Base-by-base conservation (phyloP, 2,113 vertebrate genomes). In the pig (Sus scrofa) region DNA sequence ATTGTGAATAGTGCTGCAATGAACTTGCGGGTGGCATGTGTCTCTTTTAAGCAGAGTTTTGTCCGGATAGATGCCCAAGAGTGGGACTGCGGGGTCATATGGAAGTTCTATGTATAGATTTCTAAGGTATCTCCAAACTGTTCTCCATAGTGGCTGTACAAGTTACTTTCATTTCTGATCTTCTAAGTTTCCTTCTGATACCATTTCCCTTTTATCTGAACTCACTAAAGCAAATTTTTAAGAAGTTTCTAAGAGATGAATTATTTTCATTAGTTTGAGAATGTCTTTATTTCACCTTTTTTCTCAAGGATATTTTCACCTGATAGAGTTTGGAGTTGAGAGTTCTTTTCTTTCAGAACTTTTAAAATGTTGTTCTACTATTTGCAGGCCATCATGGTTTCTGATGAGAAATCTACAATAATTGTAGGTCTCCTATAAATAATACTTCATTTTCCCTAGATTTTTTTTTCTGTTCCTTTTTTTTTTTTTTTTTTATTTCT, bases 291-390 rank as follows among this genome's bases (percentile, higher is more conserved):
- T 95, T 82, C n/a, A 78, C 24, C 67, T 91, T 63, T 37, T 70
- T 83, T 83, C 24, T 94, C 32, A 71, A 95, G 54, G 44, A 58
- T 63, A 71, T 71, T 94, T 83, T 95, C 20, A 94, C 2, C 4
- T 87, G 24, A 87, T 18, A 63, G 62, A 77, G 79, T 83, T 83
- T 87, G 9, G 20, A 91, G 54, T 78, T 91, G 30, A 86, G 24
- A 82, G 6, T 86, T 95, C 18, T 86, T 87, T 91, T 78, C 62
- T 92, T 77, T 82, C 60, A 71, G 8, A 27, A 60, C 78, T 94
- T 91, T 44, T 44, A 94, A 92, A 77, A 91, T 75, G 16, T 20
- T 73, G 2, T 65, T 74, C 37, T 2, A 86, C 27, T 89, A 81
- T 4, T 37, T 85, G 81, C 58, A 79, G 37, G 50, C 24, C 20